Evolutionary conservation across 2,888 invertebrate genomes (phyloP), one percentile per base, ranked within the genome.

Genomic region (Yponomeuta malinellus): DNA sequence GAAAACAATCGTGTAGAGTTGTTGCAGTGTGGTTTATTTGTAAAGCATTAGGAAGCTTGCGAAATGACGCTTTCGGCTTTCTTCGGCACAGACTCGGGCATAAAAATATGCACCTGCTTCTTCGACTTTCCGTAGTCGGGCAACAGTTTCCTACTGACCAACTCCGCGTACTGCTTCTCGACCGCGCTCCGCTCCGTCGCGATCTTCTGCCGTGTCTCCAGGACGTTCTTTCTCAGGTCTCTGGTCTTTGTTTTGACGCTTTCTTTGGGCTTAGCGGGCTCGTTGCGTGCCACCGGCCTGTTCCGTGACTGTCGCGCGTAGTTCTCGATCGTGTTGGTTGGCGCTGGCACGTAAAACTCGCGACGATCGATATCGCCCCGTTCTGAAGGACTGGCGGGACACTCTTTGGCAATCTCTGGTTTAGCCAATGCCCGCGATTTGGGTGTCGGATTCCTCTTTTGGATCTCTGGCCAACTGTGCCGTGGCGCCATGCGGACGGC

Each of bases 101-200:
- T 95, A 78, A 96, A 96, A 73, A 96, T 96, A 80, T 96, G 96
- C 52, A 96, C 89, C 79, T 96, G 96, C 74, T 94, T 93, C 78
- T 94, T 94, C 9, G 87, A 78, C 72, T 86, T 88, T 52, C 79
- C 81, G 3, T 88, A 78, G 73, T 92, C 86, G 0, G 91, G 90
- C 73, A 91, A 87, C 66, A 91, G 72, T 75, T 90, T 92, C 76
- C 89, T 90, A 73, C 79, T 89, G 69, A 92, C 74, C 77, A 92
- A 77, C 15, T 91, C 90, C 0, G 89, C 87, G 76, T 91, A 92
- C 69, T 92, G 90, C 75, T 87, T 90, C 73, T 90, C 86, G 0
- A 92, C 83, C 0, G 88, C 90, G 70, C 74, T 82, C 9, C 88
- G 82, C 73, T 90, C 92, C 0, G 78, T 78, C 31, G 83, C 86